These are phyloP conservation scores for Agrotis ipsilon DNA, from an alignment of 2,888 invertebrate genomes.

Conservation along the genomic window DNA sequence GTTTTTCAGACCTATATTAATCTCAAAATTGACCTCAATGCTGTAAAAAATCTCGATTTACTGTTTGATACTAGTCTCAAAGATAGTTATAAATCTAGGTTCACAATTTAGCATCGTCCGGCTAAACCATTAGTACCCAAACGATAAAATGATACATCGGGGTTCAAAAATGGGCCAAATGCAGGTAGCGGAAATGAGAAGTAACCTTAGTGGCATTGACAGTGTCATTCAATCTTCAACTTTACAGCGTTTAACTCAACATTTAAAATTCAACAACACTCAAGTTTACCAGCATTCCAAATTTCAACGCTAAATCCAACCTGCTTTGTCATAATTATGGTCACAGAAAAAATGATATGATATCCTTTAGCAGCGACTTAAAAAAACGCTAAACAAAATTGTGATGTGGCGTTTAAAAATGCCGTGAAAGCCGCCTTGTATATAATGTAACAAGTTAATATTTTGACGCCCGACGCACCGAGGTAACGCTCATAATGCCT, in stretches of 20 bases:
- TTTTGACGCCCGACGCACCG: slow-evolving; percentile 57
- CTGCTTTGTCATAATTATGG: not conserved
- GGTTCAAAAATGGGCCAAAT: too few relatives aligned
- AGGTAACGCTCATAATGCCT: slow-evolving; percentile 50
- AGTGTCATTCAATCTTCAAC: too few relatives aligned
- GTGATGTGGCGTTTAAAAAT: slow-evolving; percentile 45
- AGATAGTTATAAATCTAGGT: not conserved
- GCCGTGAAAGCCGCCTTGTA: slow-evolving; percentile 66
- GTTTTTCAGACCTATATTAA: slow-evolving; percentile 13
- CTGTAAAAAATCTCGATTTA: not conserved
- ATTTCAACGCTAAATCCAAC: not conserved
- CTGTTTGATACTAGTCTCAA: not conserved
- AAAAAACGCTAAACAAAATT: slow-evolving; percentile 36
- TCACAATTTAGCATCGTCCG: not conserved
- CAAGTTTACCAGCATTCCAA: too few relatives aligned
- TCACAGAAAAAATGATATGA: not conserved
- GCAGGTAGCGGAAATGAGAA: too few relatives aligned
- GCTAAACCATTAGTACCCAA: not conserved
- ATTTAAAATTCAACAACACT: too few relatives aligned
- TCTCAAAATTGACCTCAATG: not conserved
- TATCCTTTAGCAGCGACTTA: slow-evolving; percentile 7
- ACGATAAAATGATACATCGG: too few relatives aligned
- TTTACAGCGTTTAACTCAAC: too few relatives aligned
- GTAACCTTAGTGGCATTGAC: too few relatives aligned
- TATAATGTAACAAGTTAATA: slow-evolving; percentile 50